phyloP scores from a whole-genome alignment of 2,888 invertebrate species.

The Conus canariensis region DNA sequence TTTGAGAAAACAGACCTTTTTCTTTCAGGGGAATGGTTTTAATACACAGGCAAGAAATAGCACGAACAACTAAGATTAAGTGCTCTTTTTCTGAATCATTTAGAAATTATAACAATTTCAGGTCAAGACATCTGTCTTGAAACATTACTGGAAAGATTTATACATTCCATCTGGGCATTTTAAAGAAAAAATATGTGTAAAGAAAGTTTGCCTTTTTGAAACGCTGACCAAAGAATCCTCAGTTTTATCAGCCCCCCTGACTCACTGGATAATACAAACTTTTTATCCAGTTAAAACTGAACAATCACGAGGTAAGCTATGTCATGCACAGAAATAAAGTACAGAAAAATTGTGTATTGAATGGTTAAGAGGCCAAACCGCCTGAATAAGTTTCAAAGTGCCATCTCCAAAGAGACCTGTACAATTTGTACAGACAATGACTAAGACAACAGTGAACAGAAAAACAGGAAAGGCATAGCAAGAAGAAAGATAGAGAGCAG shows the following conservation, averaged over 20 bases:
- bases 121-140: too few species aligned
- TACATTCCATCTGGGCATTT: too few species aligned
- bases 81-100: too few species aligned
- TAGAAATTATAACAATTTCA: too few species aligned
- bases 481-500: slow-evolving; percentile 3
- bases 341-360: not conserved
- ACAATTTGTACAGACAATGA: slow-evolving; percentile 7
- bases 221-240: not conserved
- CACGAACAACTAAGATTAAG: too few species aligned
- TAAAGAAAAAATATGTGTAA: too few species aligned
- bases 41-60: too few species aligned
- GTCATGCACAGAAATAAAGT: slow-evolving; percentile 25
- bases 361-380: not conserved
- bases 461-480: not conserved
- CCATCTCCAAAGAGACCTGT: slow-evolving; percentile 13
- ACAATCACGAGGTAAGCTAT: slow-evolving; percentile 18
- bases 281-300: not conserved
- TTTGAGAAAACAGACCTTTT: too few species aligned
- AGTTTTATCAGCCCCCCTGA: not conserved
- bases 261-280: not conserved
- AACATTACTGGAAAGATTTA: too few species aligned
- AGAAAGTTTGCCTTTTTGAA: too few species aligned
- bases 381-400: not conserved
- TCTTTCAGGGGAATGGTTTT: too few species aligned
- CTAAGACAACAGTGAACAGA: slow-evolving; percentile 11